phyloP scores from a whole-genome alignment of 1,140 invertebrate genomes.

The Sycobia sp. region DNA sequence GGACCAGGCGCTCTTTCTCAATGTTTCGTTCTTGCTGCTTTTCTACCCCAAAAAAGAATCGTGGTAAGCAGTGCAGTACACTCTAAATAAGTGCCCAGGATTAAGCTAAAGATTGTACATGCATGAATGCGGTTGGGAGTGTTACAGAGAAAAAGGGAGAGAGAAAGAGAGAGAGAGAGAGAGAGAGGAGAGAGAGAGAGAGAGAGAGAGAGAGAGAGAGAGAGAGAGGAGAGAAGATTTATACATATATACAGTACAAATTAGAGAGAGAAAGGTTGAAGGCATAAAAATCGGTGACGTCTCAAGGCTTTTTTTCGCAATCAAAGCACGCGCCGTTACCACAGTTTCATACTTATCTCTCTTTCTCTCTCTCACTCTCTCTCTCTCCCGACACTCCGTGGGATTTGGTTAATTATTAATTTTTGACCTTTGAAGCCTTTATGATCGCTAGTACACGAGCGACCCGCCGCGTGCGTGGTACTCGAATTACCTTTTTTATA shows the following conservation, averaged over 20 bases:
- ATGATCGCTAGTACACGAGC: background rate
- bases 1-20: too few species aligned
- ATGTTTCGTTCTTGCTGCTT: too few species aligned
- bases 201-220: background rate
- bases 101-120: too few species aligned
- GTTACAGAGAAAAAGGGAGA: background rate
- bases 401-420: constrained; percentile 34
- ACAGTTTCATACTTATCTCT: too few species aligned
- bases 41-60: too few species aligned
- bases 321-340: background rate
- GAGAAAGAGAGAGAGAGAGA: background rate
- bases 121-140: too few species aligned
- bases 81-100: too few species aligned
- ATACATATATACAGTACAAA: too few species aligned
- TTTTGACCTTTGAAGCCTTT: constrained; percentile 25
- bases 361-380: background rate
- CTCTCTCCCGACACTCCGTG: background rate
- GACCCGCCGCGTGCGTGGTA: background rate
- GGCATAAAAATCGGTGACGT: constrained; percentile 17
- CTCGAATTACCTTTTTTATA: constrained; percentile 25
- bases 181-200: background rate
- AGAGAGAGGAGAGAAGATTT: too few species aligned
- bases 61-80: too few species aligned
- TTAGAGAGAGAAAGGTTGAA: constrained; percentile 3
- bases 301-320: constrained; percentile 28